Evolutionary conservation across 1,140 invertebrate genomes (phyloP), one percentile per base, ranked within the genome.

Genomic region (Anthonomus grandis): DNA sequence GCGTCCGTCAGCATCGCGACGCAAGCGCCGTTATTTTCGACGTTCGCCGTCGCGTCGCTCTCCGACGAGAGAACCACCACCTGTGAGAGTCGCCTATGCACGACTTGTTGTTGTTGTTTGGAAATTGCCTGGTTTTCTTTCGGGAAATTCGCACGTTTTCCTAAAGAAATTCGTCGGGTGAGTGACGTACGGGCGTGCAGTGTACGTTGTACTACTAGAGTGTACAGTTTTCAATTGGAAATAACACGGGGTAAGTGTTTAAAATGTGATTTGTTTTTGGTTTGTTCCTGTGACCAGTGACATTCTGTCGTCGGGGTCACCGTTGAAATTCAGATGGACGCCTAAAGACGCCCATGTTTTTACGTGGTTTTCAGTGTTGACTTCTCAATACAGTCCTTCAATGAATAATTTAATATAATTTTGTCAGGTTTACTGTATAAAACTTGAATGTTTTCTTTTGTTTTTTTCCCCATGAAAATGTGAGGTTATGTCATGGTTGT

Each of bases 11-110:
- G 51, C 51, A 53, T 44, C 51, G 51, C 51, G 51, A 53, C 51
- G 51, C 51, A 53, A 53, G 51, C 51, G 51, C 51, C 51, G 38
- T 53, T 53, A 53, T 53, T 53, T 53, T 53, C 51, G 51, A 53
- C 51, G 51, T 53, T 53, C 39, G 51, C 51, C 51, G 51, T 39
- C 51, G 51, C 51, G 31, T 50, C 34, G 27, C 23, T 21, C 13
- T n/a, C 19, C 13, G 22, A n/a, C n/a, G n/a, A n/a, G n/a, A 41
- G 13, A 25, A 53, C 39, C 37, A 18, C 39, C 39, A 53, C 51
- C 51, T 53, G 51, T 53, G 25, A 21, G 51, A 53, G 6, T 53
- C 51, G 51, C 38, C 51, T 44, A 53, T n/a, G n/a, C 51, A 53
- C 51, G 13, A 50, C 47, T 10, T 31, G 25, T 49, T 27, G 8